Evolutionary conservation across 2,797 vertebrate species (phyloP).

Genomic region (Tarsius wallacei): DNA sequence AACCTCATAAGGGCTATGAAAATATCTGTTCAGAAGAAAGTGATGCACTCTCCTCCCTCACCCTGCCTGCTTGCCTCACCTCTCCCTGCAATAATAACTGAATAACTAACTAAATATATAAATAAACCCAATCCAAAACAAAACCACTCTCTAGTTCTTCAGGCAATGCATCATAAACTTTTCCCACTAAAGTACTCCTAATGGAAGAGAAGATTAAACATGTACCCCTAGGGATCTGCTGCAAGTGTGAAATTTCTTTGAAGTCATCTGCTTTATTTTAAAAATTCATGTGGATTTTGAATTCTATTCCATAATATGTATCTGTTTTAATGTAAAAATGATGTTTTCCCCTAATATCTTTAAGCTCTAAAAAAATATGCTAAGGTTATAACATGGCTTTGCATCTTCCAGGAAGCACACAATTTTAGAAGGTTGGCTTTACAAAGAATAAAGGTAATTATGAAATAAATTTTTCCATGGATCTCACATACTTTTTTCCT

Average conservation of each 20-base stretch:
- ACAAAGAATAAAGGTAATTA: conserved; percentile 62
- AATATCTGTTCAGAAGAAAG: conserved; percentile 7
- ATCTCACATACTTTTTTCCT: conserved; percentile 5
- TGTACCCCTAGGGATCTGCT: not conserved
- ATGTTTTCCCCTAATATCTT: conserved; percentile 58
- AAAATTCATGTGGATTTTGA: conserved; percentile 75
- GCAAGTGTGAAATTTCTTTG: conserved; percentile 75
- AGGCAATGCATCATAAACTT: conserved; percentile 57
- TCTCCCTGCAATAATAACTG: not conserved
- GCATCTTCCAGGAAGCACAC: not conserved
- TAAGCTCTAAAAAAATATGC: conserved; percentile 66
- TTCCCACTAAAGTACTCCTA: conserved; percentile 33
- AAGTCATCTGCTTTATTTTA: conserved; percentile 76
- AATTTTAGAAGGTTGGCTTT: conserved; percentile 53
- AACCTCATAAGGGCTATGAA: not conserved
- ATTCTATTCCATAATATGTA: conserved; percentile 69
- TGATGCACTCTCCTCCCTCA: not conserved
- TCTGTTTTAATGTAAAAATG: conserved; percentile 73
- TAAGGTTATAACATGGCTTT: conserved; percentile 37
- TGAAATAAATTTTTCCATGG: not conserved
- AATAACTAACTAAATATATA: conserved; percentile 24
- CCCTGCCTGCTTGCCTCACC: not conserved
- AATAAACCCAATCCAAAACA: conserved; percentile 66
- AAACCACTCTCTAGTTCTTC: conserved; percentile 50
- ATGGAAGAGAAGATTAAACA: conserved; percentile 74